Base-by-base conservation (phyloP, 2,113 vertebrate genomes). In the Scytalopus superciliaris region DNA sequence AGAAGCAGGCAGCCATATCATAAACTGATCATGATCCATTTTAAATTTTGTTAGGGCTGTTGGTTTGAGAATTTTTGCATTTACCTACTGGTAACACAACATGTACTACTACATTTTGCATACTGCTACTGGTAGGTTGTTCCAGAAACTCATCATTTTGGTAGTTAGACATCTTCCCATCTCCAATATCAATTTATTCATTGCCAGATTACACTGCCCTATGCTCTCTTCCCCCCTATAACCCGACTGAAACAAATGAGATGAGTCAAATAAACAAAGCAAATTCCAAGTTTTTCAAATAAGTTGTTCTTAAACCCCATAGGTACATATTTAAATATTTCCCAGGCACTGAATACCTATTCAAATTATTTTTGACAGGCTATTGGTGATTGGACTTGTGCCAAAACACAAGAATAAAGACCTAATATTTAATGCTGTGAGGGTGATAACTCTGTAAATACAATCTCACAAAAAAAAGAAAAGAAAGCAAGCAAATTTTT, bases 401-500 rank as follows among this genome's bases (percentile, higher is more conserved):
- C 66, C 84, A 90, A 94, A 95, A 79, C 28, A 60, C 24, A 70
- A 50, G 55, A 83, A 87, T 40, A 93, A 90, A 92, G 28, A 57
- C 35, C 23, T 88, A 75, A 57, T 40, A 49, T 75, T 79, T 83
- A 73, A 59, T 37, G 12, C 21, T 63, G 39, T 77, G 33, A 73
- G 42, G 23, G 9, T 57, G 31, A 59, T 52, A 80, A 59, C 25
- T 83, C 83, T n/a, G n/a, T 55, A 64, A 90, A 77, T 19, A 74
- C 0, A 9, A 42, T 7, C 45, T 67, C 74, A 28, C 15, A 60
- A 79, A 84, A 80, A 63, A 45, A 84, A 9, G 1, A 74, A 84
- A 69, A 75, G 5, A 7, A 39, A 83, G 67, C 62, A n/a, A 15
- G 2, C 8, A 57, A 74, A 24, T 8, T 15, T 82, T 88, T 74